A percentile compares a stretch with the other conserved stretches of the same genome.
Conservation (phyloP, 2,113 vertebrate genomes). For the Hoplias malabaricus region DNA sequence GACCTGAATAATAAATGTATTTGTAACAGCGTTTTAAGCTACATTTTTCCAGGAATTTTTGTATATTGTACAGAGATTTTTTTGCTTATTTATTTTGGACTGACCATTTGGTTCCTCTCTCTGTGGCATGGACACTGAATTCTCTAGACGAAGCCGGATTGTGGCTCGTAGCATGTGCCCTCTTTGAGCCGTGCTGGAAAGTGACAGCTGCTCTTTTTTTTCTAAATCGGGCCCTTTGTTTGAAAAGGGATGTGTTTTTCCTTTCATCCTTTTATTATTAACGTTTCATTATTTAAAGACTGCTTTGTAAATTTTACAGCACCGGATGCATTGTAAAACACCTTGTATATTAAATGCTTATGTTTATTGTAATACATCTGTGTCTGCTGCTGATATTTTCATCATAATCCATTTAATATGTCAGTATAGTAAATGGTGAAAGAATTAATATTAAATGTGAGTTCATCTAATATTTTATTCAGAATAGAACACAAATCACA, state of each 20-base stretch:
- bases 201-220: slow-evolving; percentile 62
- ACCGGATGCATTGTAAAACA: slow-evolving; percentile 65
- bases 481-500: too few species aligned
- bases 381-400: not conserved
- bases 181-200: slow-evolving; percentile 58
- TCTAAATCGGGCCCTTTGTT: slow-evolving; percentile 49
- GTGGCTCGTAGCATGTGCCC: slow-evolving; percentile 65
- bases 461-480: too few species aligned
- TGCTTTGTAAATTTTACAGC: slow-evolving; percentile 74
- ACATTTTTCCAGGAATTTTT: slow-evolving; percentile 71
- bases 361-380: slow-evolving; percentile 63
- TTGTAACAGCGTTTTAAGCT: slow-evolving; percentile 80
- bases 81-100: slow-evolving; percentile 66
- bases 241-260: slow-evolving; percentile 61
- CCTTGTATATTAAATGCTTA: slow-evolving; percentile 71
- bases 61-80: slow-evolving; percentile 74
- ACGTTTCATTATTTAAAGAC: slow-evolving; percentile 67
- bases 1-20: slow-evolving; percentile 53
- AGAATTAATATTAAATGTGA: too few species aligned
- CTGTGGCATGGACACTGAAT: not conserved
- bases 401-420: too few species aligned
- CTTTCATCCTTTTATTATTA: slow-evolving; percentile 54
- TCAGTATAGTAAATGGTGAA: too few species aligned
- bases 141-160: slow-evolving; percentile 36
- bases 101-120: slow-evolving; percentile 41